Base-by-base conservation (phyloP, 2,888 invertebrate genomes). In the Sphaerophoria taeniata region DNA sequence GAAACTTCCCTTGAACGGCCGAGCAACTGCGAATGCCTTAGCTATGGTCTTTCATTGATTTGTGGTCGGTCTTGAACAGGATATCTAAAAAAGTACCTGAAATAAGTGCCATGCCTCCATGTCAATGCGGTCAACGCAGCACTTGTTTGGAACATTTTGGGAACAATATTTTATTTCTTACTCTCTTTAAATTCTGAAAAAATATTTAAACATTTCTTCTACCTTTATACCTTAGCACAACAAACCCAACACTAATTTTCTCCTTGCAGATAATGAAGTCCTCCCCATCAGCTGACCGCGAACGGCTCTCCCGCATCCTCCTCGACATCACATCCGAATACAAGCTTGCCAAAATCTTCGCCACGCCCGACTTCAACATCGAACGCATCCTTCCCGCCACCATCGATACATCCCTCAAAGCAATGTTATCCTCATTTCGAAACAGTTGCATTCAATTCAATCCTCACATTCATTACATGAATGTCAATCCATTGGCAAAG, bases 331-430 rank as follows among this genome's bases (percentile, higher is more conserved):
- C 90, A 87, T 92, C 92, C 79, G 92, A 92, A 87, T 89, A 89
- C 45, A 92, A 92, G 88, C 89, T 93, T 88, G 92, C 90, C 87
- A 91, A 92, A 33, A 92, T 94, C 67, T 92, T 94, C 90, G 89
- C 91, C 0, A 93, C 93, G 65, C 90, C 92, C 3, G 93, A 93
- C 85, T 94, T 93, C 87, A 93, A 93, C 88, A 93, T 89, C 83
- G 88, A 93, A 72, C 93, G 93, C 89, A 91, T 94, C 51, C 89
- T 94, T 6, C 89, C 91, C 36, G 92, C 93, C 4, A 93, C 93
- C 82, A 93, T 94, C 77, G 92, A 92, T 89, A 91, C 93, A 9
- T 90, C 94, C 0, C 92, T 94, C 78, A 92, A 93, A 74, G 90
- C 90, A 45, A 94, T 93, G 89, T 87, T 93, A 43, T 91, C 90